phyloP scores from a whole-genome alignment of 2,888 invertebrate genomes.

The Tenthredo mesomela region DNA sequence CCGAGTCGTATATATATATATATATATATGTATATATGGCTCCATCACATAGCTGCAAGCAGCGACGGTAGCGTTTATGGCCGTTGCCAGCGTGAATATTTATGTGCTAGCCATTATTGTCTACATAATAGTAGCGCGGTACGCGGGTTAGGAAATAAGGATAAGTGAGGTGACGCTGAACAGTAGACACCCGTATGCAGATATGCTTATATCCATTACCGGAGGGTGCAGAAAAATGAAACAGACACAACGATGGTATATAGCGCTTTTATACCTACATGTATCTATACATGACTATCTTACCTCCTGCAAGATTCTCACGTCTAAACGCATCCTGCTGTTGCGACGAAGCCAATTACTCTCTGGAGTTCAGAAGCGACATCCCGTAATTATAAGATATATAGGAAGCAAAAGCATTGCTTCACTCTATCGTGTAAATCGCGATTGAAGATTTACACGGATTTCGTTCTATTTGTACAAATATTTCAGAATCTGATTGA shows the following conservation, averaged over 20 bases:
- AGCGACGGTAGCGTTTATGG: constrained; percentile 75
- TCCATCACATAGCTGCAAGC: constrained; percentile 44
- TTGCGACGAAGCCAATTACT: neutral
- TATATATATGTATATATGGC: neutral
- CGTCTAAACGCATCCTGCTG: neutral
- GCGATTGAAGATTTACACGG: neutral
- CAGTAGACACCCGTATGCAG: constrained; percentile 17
- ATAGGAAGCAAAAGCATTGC: neutral
- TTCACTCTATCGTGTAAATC: neutral
- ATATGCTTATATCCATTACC: neutral
- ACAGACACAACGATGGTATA: neutral
- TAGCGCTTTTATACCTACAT: too few species aligned
- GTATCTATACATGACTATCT: neutral
- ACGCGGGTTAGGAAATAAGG: constrained; percentile 61
- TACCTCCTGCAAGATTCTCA: neutral
- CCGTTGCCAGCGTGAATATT: constrained; percentile 75
- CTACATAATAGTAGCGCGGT: constrained; percentile 70
- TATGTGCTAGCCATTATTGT: constrained; percentile 75
- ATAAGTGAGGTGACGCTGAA: constrained; percentile 60
- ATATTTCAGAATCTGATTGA: neutral
- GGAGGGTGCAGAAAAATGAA: neutral
- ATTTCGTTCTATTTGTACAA: neutral
- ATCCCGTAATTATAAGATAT: neutral
- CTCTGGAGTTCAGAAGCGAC: neutral
- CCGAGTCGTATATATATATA: neutral